Evolutionary conservation across 2,888 invertebrate species (phyloP).

Genomic region (Pycnomerus fuliginosus): DNA sequence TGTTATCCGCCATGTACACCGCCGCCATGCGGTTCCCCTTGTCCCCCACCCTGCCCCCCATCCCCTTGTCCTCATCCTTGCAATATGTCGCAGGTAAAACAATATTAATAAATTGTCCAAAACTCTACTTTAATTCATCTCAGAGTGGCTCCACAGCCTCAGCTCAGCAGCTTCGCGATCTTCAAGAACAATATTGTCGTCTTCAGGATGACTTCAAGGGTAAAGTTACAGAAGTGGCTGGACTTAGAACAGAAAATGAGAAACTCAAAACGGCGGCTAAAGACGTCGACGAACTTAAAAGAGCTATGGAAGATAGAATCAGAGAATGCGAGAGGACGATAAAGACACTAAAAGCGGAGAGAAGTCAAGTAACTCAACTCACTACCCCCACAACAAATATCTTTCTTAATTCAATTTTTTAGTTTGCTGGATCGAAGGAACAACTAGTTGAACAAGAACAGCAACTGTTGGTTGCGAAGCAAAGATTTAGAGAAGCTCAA

Average conservation of each 20-base stretch:
- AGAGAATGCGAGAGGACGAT: constrained; percentile 60
- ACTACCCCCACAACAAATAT: background rate
- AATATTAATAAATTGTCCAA: too few species aligned
- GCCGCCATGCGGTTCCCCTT: constrained; percentile 24
- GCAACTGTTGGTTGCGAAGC: constrained; percentile 56
- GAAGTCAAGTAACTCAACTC: constrained; percentile 41
- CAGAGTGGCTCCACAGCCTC: constrained; percentile 9
- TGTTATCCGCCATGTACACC: constrained; percentile 40
- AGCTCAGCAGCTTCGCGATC: constrained; percentile 60
- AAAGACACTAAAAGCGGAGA: constrained; percentile 49
- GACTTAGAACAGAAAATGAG: constrained; percentile 56
- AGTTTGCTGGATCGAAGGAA: constrained; percentile 22
- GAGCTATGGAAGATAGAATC: constrained; percentile 60
- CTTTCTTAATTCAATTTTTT: constrained; percentile 2
- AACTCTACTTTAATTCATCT: too few species aligned
- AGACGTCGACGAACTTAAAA: constrained; percentile 53
- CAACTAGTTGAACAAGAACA: constrained; percentile 63
- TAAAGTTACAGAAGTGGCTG: constrained; percentile 66
- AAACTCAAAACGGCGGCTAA: constrained; percentile 52
- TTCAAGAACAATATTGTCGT: constrained; percentile 62
- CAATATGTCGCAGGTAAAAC: too few species aligned
- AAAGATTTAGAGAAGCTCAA: constrained; percentile 58
- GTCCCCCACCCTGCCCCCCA: constrained; percentile 22
- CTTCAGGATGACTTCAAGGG: constrained; percentile 68
- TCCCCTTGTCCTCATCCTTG: constrained; percentile 33